A percentile compares a stretch with the other conserved stretches of the same genome.
Evolutionary conservation across 2,888 invertebrate genomes (phyloP).

Genomic region (Cheilosia pagana): DNA sequence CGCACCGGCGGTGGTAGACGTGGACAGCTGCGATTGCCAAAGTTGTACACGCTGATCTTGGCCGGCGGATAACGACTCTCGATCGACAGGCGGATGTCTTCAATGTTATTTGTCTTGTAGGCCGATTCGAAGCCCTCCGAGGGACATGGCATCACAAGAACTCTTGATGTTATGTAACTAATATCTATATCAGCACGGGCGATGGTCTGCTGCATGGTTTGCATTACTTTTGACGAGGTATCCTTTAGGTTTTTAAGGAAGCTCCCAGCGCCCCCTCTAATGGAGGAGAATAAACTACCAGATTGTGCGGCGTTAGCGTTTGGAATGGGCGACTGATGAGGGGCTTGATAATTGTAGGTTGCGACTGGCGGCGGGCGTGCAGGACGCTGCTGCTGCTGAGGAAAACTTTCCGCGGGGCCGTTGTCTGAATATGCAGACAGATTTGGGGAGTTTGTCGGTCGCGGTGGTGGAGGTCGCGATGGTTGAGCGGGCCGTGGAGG

Average conservation of each 20-base stretch:
- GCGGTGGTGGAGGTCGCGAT: conserved; percentile 73
- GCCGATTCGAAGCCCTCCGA: conserved; percentile 97
- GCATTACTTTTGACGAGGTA: conserved; percentile 98
- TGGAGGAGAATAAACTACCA: conserved; percentile 91
- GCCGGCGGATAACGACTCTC: conserved; percentile 90
- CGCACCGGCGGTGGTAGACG: conserved; percentile 85
- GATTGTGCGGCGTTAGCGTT: conserved; percentile 50
- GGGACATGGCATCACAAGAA: conserved; percentile 97
- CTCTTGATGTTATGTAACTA: conserved; percentile 94
- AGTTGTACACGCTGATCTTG: conserved; percentile 93
- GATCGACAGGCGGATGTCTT: conserved; percentile 93
- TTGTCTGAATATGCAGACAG: conserved; percentile 55
- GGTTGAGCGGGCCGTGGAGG: conserved; percentile 43
- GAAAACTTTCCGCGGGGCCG: conserved; percentile 61
- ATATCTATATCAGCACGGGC: conserved; percentile 95
- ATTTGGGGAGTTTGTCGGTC: conserved; percentile 65
- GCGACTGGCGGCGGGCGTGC: conserved; percentile 74
- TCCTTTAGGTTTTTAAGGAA: conserved; percentile 97
- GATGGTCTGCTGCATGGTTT: conserved; percentile 96
- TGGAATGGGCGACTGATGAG: conserved; percentile 67
- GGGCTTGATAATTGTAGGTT: conserved; percentile 51
- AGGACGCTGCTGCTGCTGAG: conserved; percentile 61
- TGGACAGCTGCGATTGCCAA: conserved; percentile 84
- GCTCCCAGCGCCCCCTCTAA: conserved; percentile 96
- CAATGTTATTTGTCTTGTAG: conserved; percentile 95